Conservation (phyloP, 2,797 vertebrate genomes). For the Aulostomus chinensis region DNA sequence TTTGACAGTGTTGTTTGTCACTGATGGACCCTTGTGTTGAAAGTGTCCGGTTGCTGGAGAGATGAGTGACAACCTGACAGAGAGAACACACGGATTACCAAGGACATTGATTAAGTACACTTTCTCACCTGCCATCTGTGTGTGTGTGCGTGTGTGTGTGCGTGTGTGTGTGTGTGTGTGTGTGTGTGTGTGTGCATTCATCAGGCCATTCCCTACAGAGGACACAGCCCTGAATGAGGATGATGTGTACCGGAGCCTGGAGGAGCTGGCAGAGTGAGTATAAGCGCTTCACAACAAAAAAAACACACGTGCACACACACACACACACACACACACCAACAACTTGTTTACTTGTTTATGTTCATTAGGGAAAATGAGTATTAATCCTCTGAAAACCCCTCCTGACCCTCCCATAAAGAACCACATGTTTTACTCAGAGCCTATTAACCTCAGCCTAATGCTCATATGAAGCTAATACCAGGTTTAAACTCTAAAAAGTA, state of each 20-base stretch:
- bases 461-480: too few relatives aligned
- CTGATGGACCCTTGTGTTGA: slow-evolving; percentile 48
- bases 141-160: slow-evolving; percentile 25
- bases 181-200: slow-evolving; percentile 31
- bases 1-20: slow-evolving; percentile 60
- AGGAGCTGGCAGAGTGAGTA: slow-evolving; percentile 98
- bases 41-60: slow-evolving; percentile 34
- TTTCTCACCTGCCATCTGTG: slow-evolving; percentile 16
- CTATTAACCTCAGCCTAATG: neutral
- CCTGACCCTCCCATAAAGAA: neutral
- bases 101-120: slow-evolving; percentile 24
- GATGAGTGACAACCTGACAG: slow-evolving; percentile 60
- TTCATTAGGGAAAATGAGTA: slow-evolving; percentile 2
- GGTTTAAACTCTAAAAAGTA: too few relatives aligned
- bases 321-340: slow-evolving; percentile 2
- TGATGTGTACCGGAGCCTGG: slow-evolving; percentile 95
- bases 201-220: slow-evolving; percentile 94
- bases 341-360: slow-evolving; percentile 9
- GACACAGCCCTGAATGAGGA: slow-evolving; percentile 94
- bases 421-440: too few relatives aligned
- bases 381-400: neutral
- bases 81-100: slow-evolving; percentile 20
- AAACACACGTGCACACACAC: too few relatives aligned
- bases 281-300: slow-evolving; percentile 14
- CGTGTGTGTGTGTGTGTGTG: slow-evolving; percentile 29